phyloP scores from a whole-genome alignment of 2,888 invertebrate species.

The Lycophotia porphyrea region DNA sequence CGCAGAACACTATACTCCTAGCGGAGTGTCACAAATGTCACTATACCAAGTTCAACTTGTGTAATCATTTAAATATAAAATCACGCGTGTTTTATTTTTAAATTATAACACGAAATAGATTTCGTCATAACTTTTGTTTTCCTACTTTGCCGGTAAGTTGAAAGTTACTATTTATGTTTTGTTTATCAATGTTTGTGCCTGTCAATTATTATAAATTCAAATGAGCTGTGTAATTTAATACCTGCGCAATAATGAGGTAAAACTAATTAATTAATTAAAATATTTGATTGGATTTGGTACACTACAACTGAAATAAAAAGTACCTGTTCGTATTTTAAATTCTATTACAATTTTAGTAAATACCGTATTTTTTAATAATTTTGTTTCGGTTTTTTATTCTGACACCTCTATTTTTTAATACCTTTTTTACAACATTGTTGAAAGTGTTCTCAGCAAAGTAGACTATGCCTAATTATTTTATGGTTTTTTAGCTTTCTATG shows the following conservation, averaged over 20 bases:
- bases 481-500: background rate
- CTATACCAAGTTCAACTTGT: conserved; percentile 60
- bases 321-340: background rate
- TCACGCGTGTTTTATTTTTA: conserved; percentile 36
- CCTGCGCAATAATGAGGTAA: conserved; percentile 31
- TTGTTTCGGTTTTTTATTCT: conserved; percentile 16
- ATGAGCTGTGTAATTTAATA: conserved; percentile 54
- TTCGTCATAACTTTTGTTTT: conserved; percentile 7
- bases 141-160: conserved; percentile 50
- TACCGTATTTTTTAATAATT: background rate
- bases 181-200: background rate
- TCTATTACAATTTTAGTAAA: background rate
- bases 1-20: no score
- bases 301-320: background rate
- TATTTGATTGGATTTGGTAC: conserved; percentile 10
- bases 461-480: background rate
- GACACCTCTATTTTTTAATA: background rate
- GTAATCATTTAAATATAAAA: conserved; percentile 63
- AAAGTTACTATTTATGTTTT: conserved; percentile 3
- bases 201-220: conserved; percentile 17
- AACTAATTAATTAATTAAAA: conserved; percentile 10
- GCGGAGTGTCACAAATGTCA: no score
- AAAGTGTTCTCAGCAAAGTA: background rate
- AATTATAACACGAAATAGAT: conserved; percentile 32
- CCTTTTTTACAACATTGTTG: background rate